Percentiles rank a stretch among this genome's conserved stretches.
Evolutionary conservation across 1,140 invertebrate genomes (phyloP).

Genomic region (Chlorops oryzae): DNA sequence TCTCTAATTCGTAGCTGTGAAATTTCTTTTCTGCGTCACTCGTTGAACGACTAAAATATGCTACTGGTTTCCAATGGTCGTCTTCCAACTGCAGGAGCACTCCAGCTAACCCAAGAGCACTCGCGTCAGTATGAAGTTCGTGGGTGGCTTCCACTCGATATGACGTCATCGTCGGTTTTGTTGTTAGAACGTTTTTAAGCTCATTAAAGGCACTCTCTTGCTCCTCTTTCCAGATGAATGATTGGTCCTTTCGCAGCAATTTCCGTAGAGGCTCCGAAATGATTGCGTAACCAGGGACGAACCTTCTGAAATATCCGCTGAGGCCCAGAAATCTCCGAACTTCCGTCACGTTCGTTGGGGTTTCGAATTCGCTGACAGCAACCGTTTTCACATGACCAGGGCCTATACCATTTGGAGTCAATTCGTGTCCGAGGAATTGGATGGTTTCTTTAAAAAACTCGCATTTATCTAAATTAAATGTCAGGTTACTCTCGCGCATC

Average conservation of each 20-base stretch:
- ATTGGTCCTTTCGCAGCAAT: constrained; percentile 15
- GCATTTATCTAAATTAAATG: constrained; percentile 48
- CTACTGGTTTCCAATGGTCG: too few relatives aligned
- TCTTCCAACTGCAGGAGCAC: too few relatives aligned
- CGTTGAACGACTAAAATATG: too few relatives aligned
- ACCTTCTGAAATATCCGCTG: constrained; percentile 28
- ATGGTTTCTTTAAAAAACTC: constrained; percentile 37
- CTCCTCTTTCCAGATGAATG: constrained; percentile 37
- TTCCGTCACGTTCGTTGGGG: constrained; percentile 10
- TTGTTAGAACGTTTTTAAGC: too few relatives aligned
- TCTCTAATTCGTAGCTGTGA: too few relatives aligned
- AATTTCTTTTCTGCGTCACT: too few relatives aligned
- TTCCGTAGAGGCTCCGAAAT: constrained; percentile 11
- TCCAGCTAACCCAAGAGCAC: too few relatives aligned
- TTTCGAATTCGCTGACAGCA: constrained; percentile 14
- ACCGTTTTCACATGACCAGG: constrained; percentile 19
- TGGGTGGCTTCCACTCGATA: too few relatives aligned
- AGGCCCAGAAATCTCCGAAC: constrained; percentile 18
- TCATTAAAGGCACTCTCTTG: too few relatives aligned
- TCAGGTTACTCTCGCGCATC: constrained; percentile 32
- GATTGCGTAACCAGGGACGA: constrained; percentile 22
- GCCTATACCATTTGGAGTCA: constrained; percentile 8
- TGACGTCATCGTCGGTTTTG: too few relatives aligned
- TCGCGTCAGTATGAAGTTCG: too few relatives aligned
- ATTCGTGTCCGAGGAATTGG: constrained; percentile 12